These are phyloP conservation scores for Rhinoptilus africanus DNA, from an alignment of 2,113 vertebrate species.

Conservation along the genomic window DNA sequence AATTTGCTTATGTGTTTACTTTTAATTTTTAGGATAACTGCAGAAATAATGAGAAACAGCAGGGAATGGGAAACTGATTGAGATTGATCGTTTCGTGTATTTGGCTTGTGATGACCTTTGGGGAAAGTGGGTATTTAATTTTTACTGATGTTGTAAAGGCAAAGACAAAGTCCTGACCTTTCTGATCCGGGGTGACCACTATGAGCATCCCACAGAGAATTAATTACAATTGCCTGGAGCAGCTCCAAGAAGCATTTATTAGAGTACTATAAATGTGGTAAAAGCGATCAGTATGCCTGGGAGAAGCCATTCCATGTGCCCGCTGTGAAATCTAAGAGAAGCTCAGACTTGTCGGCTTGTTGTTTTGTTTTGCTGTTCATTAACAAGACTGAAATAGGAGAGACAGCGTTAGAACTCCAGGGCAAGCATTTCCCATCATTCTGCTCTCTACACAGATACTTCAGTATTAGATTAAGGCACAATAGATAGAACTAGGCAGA, in stretches of 20 bases:
- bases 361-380: conserved; percentile 37
- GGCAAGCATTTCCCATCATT: conserved; percentile 29
- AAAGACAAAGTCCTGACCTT: conserved; percentile 57
- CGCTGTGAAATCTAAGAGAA: neutral
- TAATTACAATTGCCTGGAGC: conserved; percentile 57
- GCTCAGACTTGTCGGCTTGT: conserved; percentile 16
- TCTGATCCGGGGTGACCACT: conserved; percentile 47
- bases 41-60: conserved; percentile 43
- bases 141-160: conserved; percentile 63
- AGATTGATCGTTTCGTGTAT: neutral
- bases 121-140: conserved; percentile 53
- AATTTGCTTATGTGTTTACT: conserved; percentile 4
- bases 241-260: conserved; percentile 42
- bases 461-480: conserved; percentile 3
- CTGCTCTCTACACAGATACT: neutral
- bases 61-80: neutral
- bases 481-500: neutral
- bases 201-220: conserved; percentile 58
- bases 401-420: conserved; percentile 5
- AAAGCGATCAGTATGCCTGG: neutral
- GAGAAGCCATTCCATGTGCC: conserved; percentile 17
- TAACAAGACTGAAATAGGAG: conserved; percentile 27
- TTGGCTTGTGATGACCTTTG: conserved; percentile 31
- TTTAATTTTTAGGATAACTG: conserved; percentile 32
- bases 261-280: conserved; percentile 38